phyloP scores from a whole-genome alignment of 2,797 vertebrate genomes.

The Syncerus caffer region DNA sequence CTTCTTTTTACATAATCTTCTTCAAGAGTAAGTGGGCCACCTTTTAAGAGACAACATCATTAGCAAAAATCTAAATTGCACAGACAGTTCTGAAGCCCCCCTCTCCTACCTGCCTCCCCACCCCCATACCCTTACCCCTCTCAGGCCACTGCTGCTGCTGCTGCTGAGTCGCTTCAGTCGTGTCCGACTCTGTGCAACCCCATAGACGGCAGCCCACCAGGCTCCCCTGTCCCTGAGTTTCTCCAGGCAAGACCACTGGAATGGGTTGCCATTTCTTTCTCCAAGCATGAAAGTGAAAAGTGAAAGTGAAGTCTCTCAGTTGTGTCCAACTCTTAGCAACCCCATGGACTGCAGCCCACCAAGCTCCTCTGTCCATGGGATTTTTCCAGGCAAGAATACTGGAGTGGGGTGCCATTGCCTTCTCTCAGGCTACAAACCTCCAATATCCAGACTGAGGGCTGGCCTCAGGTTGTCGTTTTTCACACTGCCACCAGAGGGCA shows the following conservation, averaged over 20 bases:
- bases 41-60: background rate
- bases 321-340: fast-evolving
- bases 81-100: background rate
- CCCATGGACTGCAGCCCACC: too few relatives aligned
- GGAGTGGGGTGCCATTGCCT: too few relatives aligned
- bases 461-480: background rate
- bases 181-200: too few relatives aligned
- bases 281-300: too few relatives aligned
- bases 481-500: background rate
- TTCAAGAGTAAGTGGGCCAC: background rate
- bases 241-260: too few relatives aligned
- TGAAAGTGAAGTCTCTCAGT: too few relatives aligned
- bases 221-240: fast-evolving
- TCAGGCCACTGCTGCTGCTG: background rate
- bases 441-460: background rate
- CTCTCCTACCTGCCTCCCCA: fast-evolving
- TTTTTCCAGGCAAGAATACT: too few relatives aligned
- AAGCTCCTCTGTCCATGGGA: too few relatives aligned
- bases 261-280: too few relatives aligned
- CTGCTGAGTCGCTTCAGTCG: too few relatives aligned
- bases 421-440: background rate
- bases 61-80: background rate
- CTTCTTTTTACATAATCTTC: background rate
- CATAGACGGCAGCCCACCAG: too few relatives aligned
- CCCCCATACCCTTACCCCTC: fast-evolving